phyloP scores from a whole-genome alignment of 1,140 invertebrate species.

The Bombus superbus region DNA sequence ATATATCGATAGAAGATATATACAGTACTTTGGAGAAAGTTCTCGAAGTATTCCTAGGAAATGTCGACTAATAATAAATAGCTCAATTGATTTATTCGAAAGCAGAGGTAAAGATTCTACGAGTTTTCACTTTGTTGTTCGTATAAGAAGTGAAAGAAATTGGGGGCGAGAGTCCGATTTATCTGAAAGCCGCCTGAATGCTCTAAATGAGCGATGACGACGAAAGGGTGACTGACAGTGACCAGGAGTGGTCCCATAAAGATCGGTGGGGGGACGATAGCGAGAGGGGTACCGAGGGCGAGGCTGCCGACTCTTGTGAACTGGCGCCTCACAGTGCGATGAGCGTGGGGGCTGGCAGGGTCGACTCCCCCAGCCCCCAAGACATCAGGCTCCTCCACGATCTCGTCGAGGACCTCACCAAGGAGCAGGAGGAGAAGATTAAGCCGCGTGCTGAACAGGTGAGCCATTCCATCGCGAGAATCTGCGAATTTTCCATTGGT shows the following conservation, averaged over 20 bases:
- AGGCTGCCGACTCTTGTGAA: constrained; percentile 74
- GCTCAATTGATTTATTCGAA: background rate
- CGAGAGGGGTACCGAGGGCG: constrained; percentile 58
- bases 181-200: constrained; percentile 67
- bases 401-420: constrained; percentile 79
- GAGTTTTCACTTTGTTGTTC: background rate
- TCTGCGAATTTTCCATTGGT: background rate
- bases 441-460: constrained; percentile 77
- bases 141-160: background rate
- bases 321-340: constrained; percentile 79
- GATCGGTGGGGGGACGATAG: constrained; percentile 52
- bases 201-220: constrained; percentile 81
- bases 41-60: background rate
- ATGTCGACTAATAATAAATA: background rate
- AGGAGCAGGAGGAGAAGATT: constrained; percentile 76
- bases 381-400: constrained; percentile 79
- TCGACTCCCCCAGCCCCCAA: constrained; percentile 79
- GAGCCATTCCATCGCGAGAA: constrained; percentile 43
- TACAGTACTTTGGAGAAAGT: too few species aligned
- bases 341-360: constrained; percentile 78
- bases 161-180: constrained; percentile 26
- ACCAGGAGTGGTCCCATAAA: constrained; percentile 57
- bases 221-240: constrained; percentile 67
- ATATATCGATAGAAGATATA: background rate
- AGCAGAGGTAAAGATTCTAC: background rate